These are phyloP conservation scores for Trichosurus vulpecula DNA, from an alignment of 2,797 vertebrate species.

Conservation along the genomic window DNA sequence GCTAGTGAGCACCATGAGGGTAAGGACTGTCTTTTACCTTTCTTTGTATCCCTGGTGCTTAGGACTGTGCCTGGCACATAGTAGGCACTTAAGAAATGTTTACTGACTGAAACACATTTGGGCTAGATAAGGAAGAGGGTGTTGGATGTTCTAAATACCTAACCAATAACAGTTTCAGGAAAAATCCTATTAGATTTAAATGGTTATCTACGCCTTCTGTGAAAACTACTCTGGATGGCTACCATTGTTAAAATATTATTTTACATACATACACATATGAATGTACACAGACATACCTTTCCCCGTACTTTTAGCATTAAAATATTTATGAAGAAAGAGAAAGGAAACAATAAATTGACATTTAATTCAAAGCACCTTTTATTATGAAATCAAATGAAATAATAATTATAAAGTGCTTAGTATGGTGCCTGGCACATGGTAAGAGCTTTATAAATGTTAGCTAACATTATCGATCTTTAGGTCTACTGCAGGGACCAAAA, in stretches of 20 bases:
- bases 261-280: not conserved
- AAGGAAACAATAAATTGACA: not conserved
- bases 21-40: not conserved
- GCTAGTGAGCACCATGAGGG: not conserved
- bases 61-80: not conserved
- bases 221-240: not conserved
- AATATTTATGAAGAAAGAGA: not conserved
- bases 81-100: not conserved
- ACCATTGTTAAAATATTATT: not conserved
- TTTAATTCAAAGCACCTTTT: not conserved
- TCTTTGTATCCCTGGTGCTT: not conserved
- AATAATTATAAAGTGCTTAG: not conserved
- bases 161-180: not conserved
- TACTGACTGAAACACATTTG: not conserved
- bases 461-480: not conserved
- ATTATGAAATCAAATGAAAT: not conserved
- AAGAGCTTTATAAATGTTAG: not conserved
- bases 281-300: not conserved
- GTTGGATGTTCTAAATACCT: not conserved
- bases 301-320: not conserved
- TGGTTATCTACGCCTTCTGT: not conserved
- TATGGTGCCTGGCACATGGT: not conserved
- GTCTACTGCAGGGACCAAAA: not conserved
- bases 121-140: not conserved
- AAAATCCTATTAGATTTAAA: not conserved